Evolutionary conservation across 2,888 invertebrate genomes (phyloP), one percentile per base, ranked within the genome.

Genomic region (Sphinx pinastri): DNA sequence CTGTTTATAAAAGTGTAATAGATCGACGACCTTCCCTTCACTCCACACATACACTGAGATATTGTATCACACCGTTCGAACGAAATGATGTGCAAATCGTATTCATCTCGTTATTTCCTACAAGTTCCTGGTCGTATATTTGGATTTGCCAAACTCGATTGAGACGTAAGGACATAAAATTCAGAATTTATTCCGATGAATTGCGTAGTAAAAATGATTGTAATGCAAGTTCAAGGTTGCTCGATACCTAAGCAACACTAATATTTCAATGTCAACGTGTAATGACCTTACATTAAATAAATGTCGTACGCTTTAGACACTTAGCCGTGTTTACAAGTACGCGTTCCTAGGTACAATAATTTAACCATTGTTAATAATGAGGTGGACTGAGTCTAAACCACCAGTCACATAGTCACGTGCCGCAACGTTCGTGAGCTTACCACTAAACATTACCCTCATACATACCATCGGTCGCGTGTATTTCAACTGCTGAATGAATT

Each of bases 171-270:
- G 10, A 38, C 2, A 47, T 47, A 16, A 19, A 47, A 63, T 47
- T 47, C 13, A 63, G 16, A 47, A 45, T 60, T 13, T 49, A 49
- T 63, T 63, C 16, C 47, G 19, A 13, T 16, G 13, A 47, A 19
- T 38, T 63, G 16, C 49, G 47, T 19, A 13, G 47, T 47, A 63
- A 52, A 31, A 49, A 60, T 10, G 19, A 19, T 68, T 66, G 68
- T 68, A 68, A 55, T 49, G 8, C 82, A 83, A 80, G 81, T 84
- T 84, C 84, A 84, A 80, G 84, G 83, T 73, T 72, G 52, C 13
- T 68, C 54, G 70, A 63, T 47, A 67, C 38, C 66, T 52, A 76
- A 67, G 70, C 67, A 38, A 38, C 7, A 38, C 59, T 71, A 69
- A 67, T 68, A 71, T 68, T 72, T 74, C 82, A 85, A 84, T 82